Percentiles rank a stretch among this genome's conserved stretches.
phyloP scores from a whole-genome alignment of 1,140 invertebrate genomes.

The Trichomalopsis sarcophagae region DNA sequence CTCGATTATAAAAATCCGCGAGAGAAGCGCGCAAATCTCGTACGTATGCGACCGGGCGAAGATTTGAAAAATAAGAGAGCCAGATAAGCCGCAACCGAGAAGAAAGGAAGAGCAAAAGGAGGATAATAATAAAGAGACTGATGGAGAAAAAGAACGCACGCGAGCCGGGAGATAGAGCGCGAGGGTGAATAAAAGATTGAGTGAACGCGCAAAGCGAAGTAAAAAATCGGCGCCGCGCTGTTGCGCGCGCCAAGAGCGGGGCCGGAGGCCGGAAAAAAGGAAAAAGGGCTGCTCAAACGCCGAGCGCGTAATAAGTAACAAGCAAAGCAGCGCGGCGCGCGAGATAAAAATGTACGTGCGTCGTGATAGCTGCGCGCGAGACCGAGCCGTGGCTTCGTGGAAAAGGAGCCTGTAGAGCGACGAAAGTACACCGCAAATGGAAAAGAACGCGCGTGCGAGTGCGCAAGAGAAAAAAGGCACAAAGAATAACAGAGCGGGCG shows the following conservation, averaged over 20 bases:
- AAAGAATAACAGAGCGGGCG: background rate
- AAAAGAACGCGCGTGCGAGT: constrained; percentile 43
- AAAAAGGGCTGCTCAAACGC: no score
- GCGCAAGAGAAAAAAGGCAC: background rate
- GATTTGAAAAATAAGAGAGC: constrained; percentile 17
- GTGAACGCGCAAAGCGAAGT: background rate
- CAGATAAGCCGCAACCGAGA: constrained; percentile 2
- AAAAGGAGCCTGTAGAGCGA: constrained; percentile 41
- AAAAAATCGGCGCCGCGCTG: background rate
- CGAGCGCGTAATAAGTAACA: background rate
- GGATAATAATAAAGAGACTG: constrained; percentile 31
- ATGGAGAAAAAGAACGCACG: constrained; percentile 4
- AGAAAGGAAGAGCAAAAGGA: constrained; percentile 7
- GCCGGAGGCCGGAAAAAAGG: no score
- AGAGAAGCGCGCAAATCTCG: background rate
- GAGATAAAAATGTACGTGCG: background rate
- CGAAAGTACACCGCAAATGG: background rate
- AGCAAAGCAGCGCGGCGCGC: background rate
- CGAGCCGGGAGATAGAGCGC: background rate
- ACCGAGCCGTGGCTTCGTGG: constrained; percentile 10
- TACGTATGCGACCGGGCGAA: background rate
- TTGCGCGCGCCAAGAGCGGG: no score
- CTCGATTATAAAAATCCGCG: constrained; percentile 59
- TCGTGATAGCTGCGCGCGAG: background rate
- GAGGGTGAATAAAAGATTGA: constrained; percentile 25